phyloP scores from a whole-genome alignment of 2,113 vertebrate species.

The Xiphias gladius region DNA sequence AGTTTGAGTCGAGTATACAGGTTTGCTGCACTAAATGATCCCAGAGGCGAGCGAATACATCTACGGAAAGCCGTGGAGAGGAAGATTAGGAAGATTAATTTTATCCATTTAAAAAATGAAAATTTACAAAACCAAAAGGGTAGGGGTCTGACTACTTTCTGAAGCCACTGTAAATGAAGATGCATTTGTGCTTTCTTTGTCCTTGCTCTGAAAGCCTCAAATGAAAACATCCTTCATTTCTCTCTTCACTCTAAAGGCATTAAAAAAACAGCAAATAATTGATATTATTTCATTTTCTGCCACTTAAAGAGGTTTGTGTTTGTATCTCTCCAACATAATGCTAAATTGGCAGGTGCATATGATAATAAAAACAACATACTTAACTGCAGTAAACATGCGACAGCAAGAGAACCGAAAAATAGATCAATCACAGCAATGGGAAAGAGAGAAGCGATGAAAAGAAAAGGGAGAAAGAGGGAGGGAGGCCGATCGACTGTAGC shows the following conservation, averaged over 20 bases:
- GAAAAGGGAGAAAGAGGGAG: slow-evolving; percentile 41
- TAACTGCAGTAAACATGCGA: slow-evolving; percentile 32
- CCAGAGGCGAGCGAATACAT: too few relatives aligned
- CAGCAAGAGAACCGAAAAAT: slow-evolving; percentile 54
- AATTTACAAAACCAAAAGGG: not conserved
- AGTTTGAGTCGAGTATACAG: too few relatives aligned
- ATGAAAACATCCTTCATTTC: not conserved
- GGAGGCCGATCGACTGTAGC: slow-evolving; percentile 64
- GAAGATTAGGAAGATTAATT: too few relatives aligned
- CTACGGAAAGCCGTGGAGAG: too few relatives aligned
- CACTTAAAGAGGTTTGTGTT: not conserved
- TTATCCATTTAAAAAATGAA: too few relatives aligned
- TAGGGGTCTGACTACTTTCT: not conserved
- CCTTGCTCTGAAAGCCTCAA: not conserved
- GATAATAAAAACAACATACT: slow-evolving; percentile 58
- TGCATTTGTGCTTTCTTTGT: too few relatives aligned
- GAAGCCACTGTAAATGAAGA: too few relatives aligned
- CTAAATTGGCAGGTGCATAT: slow-evolving; percentile 49
- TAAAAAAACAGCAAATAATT: slow-evolving; percentile 6
- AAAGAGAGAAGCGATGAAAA: slow-evolving; percentile 31
- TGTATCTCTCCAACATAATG: slow-evolving; percentile 18
- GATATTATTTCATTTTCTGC: slow-evolving; percentile 1
- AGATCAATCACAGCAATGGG: slow-evolving; percentile 62
- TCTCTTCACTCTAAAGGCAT: not conserved
- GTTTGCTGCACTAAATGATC: too few relatives aligned